These are phyloP conservation scores for Lutjanus erythropterus DNA, from an alignment of 2,113 vertebrate genomes.

Conservation along the genomic window DNA sequence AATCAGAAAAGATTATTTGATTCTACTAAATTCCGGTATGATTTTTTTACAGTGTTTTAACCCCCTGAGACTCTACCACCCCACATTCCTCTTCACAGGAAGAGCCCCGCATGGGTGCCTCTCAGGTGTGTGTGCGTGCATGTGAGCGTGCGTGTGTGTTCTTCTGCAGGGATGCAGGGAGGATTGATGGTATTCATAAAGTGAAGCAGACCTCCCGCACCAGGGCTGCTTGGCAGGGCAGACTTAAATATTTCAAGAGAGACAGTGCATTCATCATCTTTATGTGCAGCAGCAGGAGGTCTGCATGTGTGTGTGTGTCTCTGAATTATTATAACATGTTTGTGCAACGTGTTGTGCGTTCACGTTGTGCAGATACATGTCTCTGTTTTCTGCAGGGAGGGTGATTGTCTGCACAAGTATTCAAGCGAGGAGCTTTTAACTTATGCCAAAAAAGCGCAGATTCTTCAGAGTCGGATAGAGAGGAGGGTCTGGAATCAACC, in stretches of 20 bases:
- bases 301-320: conserved; percentile 31
- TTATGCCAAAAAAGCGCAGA: conserved; percentile 70
- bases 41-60: too few relatives aligned
- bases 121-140: conserved; percentile 71
- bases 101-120: conserved; percentile 62
- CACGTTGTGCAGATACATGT: conserved; percentile 62
- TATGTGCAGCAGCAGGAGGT: conserved; percentile 73
- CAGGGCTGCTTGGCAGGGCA: conserved; percentile 78
- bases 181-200: conserved; percentile 87
- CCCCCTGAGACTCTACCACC: conserved; percentile 36
- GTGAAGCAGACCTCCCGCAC: conserved; percentile 76
- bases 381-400: conserved; percentile 56
- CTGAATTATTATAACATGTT: conserved; percentile 63
- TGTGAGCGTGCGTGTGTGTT: not conserved
- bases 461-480: conserved; percentile 65
- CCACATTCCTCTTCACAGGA: conserved; percentile 71
- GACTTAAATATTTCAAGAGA: conserved; percentile 76
- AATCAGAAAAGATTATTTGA: too few relatives aligned
- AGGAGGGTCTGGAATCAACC: conserved; percentile 72
- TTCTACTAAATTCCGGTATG: too few relatives aligned
- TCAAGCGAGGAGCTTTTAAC: conserved; percentile 72
- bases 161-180: conserved; percentile 64
- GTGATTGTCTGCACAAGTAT: conserved; percentile 75
- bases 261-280: conserved; percentile 84
- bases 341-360: conserved; percentile 64